phyloP scores from a whole-genome alignment of 2,797 vertebrate species.

The Pelochelys cantorii region DNA sequence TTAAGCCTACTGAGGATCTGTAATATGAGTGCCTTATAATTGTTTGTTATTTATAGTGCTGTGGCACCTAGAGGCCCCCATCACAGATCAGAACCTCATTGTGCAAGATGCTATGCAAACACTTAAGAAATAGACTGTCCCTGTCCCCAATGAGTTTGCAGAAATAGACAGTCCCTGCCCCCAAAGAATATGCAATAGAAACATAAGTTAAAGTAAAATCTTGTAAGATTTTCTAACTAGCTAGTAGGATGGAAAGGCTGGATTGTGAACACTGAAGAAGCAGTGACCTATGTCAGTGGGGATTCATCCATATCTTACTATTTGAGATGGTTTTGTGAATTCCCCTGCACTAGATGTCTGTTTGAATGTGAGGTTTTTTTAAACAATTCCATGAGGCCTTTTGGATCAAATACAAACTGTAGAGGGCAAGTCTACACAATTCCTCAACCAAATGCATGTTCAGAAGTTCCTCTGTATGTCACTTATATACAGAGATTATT shows the following conservation, averaged over 20 bases:
- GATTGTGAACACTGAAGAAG: background rate
- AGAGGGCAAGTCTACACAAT: background rate
- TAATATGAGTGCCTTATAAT: background rate
- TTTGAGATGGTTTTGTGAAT: background rate
- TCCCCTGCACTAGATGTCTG: background rate
- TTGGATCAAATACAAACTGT: constrained; percentile 28
- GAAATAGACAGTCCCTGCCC: background rate
- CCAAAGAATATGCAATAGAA: background rate
- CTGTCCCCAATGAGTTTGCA: background rate
- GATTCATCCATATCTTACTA: background rate
- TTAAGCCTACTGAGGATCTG: background rate
- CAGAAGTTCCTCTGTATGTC: constrained; percentile 27
- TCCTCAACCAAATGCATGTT: background rate
- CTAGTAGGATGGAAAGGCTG: rapidly evolving
- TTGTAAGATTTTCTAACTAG: background rate
- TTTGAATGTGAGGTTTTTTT: background rate
- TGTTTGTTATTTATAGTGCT: background rate
- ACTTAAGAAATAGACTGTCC: background rate
- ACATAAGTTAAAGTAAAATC: background rate
- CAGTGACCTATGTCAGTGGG: background rate
- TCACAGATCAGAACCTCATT: background rate
- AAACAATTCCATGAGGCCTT: constrained; percentile 34
- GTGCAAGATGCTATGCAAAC: background rate
- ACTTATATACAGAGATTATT: background rate
- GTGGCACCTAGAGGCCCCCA: background rate